A percentile compares a stretch with the other conserved stretches of the same genome.
Evolutionary conservation across 2,797 vertebrate genomes (phyloP).

Genomic region (Malacoraja senta): DNA sequence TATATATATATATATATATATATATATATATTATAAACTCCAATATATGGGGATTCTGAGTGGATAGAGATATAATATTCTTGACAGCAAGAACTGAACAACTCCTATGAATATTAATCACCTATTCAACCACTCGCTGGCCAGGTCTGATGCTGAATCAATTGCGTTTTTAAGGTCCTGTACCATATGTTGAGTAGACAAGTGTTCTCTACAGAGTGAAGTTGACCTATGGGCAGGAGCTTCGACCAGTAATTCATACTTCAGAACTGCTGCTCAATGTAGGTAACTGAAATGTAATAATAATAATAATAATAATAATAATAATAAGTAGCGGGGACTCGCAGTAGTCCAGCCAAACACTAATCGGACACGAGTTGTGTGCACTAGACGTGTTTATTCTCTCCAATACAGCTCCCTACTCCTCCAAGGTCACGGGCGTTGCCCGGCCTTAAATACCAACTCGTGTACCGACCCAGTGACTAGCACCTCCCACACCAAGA

Average conservation of each 20-base stretch:
- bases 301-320: no score
- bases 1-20: no score
- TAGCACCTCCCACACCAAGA: no score
- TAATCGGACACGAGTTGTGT: no score
- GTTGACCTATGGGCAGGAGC: neutral
- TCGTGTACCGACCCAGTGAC: no score
- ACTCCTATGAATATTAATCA: conserved; percentile 11
- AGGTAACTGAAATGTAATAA: neutral
- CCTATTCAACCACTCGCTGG: neutral
- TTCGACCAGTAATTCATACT: neutral
- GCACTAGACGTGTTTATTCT: no score
- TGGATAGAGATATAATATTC: neutral
- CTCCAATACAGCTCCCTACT: no score
- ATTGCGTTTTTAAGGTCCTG: neutral
- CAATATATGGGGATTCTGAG: neutral
- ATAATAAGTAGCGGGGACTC: no score
- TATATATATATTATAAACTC: no score
- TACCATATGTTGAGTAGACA: neutral
- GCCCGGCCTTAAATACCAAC: no score
- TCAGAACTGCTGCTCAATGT: neutral
- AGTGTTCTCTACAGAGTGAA: neutral
- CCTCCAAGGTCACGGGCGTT: no score
- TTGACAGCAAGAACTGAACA: conserved; percentile 3
- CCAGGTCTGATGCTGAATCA: neutral
- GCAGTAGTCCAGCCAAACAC: no score